Percentiles rank a stretch among this genome's conserved stretches.
These are phyloP conservation scores for Myiagra hebetior DNA, from an alignment of 2,113 vertebrate genomes.

Conservation along the genomic window DNA sequence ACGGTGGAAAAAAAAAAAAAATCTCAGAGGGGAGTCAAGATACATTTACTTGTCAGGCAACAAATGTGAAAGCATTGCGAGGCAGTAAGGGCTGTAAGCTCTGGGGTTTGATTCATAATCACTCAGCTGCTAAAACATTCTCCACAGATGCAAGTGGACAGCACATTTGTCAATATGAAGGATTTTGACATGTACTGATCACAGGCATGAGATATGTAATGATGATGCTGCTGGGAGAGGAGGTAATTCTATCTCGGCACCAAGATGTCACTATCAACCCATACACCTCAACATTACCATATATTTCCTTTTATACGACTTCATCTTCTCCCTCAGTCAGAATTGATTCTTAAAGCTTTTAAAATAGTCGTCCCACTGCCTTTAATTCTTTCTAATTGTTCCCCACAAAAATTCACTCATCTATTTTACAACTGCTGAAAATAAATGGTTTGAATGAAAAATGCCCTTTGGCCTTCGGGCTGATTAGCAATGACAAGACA, in stretches of 20 bases:
- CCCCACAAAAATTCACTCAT: slow-evolving; percentile 32
- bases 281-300: slow-evolving; percentile 52
- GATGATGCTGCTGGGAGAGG: slow-evolving; percentile 87
- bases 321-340: slow-evolving; percentile 52
- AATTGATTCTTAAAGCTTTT: slow-evolving; percentile 63
- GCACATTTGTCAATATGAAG: slow-evolving; percentile 99
- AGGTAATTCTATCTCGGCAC: slow-evolving; percentile 76
- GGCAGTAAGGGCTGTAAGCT: slow-evolving; percentile 76
- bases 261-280: slow-evolving; percentile 74
- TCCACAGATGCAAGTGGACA: slow-evolving; percentile 96
- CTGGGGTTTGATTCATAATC: slow-evolving; percentile 98
- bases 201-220: slow-evolving; percentile 95
- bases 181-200: slow-evolving; percentile 98
- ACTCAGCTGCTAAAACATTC: slow-evolving; percentile 99
- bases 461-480: slow-evolving; percentile 68
- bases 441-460: slow-evolving; percentile 62
- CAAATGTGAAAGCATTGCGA: slow-evolving; percentile 78
- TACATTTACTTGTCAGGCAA: slow-evolving; percentile 86
- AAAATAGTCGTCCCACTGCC: slow-evolving; percentile 5
- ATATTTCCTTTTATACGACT: slow-evolving; percentile 47
- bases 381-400: slow-evolving; percentile 68
- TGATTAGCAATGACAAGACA: slow-evolving; percentile 82
- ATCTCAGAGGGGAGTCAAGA: slow-evolving; percentile 84
- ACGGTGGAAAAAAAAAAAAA: slow-evolving; percentile 63
- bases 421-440: not conserved